phyloP scores from a whole-genome alignment of 1,140 invertebrate species.

The Zaprionus lachaisei region DNA sequence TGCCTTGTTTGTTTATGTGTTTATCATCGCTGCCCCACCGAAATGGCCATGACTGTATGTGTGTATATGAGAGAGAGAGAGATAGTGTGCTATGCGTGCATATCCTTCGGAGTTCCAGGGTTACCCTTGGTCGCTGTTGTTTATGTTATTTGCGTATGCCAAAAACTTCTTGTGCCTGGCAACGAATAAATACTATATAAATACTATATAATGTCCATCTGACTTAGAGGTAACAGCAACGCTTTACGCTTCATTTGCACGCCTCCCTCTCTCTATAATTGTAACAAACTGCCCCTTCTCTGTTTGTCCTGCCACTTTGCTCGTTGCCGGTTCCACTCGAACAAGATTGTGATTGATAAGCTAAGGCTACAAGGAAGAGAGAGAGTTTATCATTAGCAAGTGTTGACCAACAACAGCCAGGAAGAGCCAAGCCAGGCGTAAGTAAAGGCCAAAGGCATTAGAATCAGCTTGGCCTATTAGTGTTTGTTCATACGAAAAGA shows the following conservation, averaged over 20 bases:
- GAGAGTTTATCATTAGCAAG: not conserved
- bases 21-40: not conserved
- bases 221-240: not conserved
- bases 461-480: not conserved
- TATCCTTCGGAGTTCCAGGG: not conserved
- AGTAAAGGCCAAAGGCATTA: not conserved
- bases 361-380: not conserved
- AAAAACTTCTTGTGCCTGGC: not conserved
- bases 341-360: conserved; percentile 8
- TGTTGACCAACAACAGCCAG: not conserved
- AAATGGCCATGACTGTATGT: not conserved
- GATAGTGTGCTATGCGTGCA: not conserved
- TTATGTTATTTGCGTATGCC: conserved; percentile 3
- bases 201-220: conserved; percentile 5
- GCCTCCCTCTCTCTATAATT: not conserved
- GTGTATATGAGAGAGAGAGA: not conserved
- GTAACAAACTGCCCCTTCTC: not conserved
- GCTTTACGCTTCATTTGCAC: conserved; percentile 5
- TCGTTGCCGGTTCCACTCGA: not conserved
- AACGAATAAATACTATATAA: conserved; percentile 4
- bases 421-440: not conserved
- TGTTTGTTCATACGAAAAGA: not conserved
- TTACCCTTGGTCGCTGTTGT: not conserved
- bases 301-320: not conserved
- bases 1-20: conserved; percentile 3